Evolutionary conservation across 2,113 vertebrate species (phyloP), one percentile per base, ranked within the genome.

Genomic region (Catharus minimus): DNA sequence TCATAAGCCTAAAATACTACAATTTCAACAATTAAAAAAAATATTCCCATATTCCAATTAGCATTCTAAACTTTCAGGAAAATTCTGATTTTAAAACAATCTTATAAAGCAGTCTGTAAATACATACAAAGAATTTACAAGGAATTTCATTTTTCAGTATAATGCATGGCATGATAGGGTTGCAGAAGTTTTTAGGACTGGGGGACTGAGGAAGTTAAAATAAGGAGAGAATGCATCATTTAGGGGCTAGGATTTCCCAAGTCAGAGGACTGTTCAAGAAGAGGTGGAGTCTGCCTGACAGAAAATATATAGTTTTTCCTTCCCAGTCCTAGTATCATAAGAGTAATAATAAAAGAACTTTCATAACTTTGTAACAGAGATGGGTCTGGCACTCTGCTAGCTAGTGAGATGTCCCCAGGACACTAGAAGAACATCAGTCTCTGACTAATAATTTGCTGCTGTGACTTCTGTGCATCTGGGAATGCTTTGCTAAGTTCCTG

Each of bases 291-390:
- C 46, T 74, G 33, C 49, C 44, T 94, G 57, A 55, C 2, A 5
- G 39, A 52, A 28, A 74, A 64, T 43, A 68, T 22, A 74, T 19
- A 82, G 41, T 19, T 81, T 79, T 82, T 39, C 19, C 21, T 76
- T 33, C 39, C 11, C 47, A 20, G 52, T 87, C 33, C 36, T 62
- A 82, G 24, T 74, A 76, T 92, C 66, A 58, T 53, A 64, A 52
- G 26, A 88, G 46, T 30, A 23, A 41, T 68, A 85, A 87, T 36
- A 66, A 90, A 89, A 93, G n/a, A 90, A 92, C 57, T 89, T 60
- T 33, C 23, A 46, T 43, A 93, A 79, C 73, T 93, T 93, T 1
- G 0, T 88, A 86, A 44, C 46, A 67, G 58, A 68, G 55, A 60
- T 69, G 46, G 6, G 69, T 79, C 71, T 92, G 86, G 61, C 47